phyloP scores from a whole-genome alignment of 92 coral and sea anemone species.

The Plumapathes pennacea region DNA sequence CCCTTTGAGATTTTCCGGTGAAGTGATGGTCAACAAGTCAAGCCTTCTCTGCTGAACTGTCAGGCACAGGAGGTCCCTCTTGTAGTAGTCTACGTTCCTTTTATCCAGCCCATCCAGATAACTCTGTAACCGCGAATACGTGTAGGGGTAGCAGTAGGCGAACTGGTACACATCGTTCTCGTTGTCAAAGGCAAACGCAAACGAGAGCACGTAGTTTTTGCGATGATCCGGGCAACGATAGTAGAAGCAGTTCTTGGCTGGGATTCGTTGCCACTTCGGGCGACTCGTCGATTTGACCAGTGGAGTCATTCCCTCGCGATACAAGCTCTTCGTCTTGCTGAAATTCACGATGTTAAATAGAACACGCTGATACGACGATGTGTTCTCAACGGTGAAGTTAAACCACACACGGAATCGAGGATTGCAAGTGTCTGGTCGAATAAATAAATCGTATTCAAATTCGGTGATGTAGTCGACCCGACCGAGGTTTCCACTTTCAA shows the following conservation, averaged over 20 bases:
- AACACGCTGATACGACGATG: constrained; percentile 89
- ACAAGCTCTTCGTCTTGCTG: constrained; percentile 97
- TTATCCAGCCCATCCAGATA: constrained; percentile 79
- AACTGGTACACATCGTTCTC: constrained; percentile 95
- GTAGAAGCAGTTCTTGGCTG: constrained; percentile 94
- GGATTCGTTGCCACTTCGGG: constrained; percentile 97
- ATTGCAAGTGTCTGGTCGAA: constrained; percentile 98
- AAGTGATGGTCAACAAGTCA: constrained; percentile 85
- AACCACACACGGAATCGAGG: constrained; percentile 99
- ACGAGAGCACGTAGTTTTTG: constrained; percentile 94
- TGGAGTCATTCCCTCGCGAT: constrained; percentile 98
- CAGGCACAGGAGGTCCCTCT: constrained; percentile 78
- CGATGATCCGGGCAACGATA: constrained; percentile 99
- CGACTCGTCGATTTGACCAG: constrained; percentile 93
- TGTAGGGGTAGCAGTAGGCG: constrained; percentile 96
- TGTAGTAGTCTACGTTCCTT: constrained; percentile 60
- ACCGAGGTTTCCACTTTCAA: constrained; percentile 98
- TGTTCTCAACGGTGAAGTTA: constrained; percentile 91
- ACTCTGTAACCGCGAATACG: constrained; percentile 87
- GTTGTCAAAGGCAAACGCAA: constrained; percentile 95
- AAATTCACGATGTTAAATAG: constrained; percentile 95
- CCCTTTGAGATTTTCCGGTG: constrained; percentile 69
- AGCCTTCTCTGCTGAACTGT: constrained; percentile 90
- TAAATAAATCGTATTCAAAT: constrained; percentile 93
- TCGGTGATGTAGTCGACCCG: constrained; percentile 95